Evolutionary conservation across 2,797 vertebrate species (phyloP).

Genomic region (Enteromius mattozi): DNA sequence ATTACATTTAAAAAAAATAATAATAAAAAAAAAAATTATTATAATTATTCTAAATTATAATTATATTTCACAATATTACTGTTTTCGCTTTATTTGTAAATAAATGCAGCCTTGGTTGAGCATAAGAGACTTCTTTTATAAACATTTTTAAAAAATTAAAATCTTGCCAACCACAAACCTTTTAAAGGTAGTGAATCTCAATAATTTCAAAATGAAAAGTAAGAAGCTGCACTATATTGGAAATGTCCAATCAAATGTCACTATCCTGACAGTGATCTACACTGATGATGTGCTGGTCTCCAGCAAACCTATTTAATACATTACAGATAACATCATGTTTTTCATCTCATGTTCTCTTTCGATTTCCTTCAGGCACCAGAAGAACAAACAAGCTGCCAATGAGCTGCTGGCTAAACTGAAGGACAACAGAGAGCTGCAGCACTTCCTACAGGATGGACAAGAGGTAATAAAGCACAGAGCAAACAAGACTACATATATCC

Average conservation of each 20-base stretch:
- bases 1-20: neutral
- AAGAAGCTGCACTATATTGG: neutral
- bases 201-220: neutral
- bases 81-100: neutral
- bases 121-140: neutral
- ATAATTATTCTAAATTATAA: neutral
- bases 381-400: slow-evolving; percentile 84
- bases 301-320: slow-evolving; percentile 5
- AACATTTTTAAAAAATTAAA: neutral
- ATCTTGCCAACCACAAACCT: neutral
- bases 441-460: slow-evolving; percentile 94
- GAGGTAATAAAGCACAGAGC: slow-evolving; percentile 80
- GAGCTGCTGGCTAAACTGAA: slow-evolving; percentile 87
- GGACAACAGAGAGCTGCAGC: slow-evolving; percentile 92
- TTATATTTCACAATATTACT: neutral
- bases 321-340: slow-evolving; percentile 32
- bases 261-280: neutral
- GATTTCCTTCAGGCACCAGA: slow-evolving; percentile 80
- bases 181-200: neutral
- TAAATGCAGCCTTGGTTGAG: neutral
- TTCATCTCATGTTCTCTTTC: slow-evolving; percentile 34
- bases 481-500: slow-evolving; percentile 1
- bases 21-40: too few relatives aligned
- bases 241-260: too few relatives aligned
- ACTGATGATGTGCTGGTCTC: neutral